A percentile compares a stretch with the other conserved stretches of the same genome.
Conservation (phyloP, 2,797 vertebrate species). For the Adelosebastes latens region DNA sequence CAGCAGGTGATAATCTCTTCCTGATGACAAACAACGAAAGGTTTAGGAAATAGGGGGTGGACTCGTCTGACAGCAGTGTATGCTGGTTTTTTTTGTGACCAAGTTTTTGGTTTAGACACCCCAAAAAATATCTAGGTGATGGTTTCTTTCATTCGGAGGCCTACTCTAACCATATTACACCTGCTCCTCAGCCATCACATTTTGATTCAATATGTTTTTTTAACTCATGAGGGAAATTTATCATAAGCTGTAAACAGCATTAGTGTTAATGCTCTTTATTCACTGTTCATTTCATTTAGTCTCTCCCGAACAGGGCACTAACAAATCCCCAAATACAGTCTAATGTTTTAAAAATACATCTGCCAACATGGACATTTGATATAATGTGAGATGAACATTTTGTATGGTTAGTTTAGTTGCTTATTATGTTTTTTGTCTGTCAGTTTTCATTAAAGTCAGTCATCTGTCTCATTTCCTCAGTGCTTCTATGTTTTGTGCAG, state of each 20-base stretch:
- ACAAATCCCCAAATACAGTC: not conserved
- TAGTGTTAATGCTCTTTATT: not conserved
- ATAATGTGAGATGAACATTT: not conserved
- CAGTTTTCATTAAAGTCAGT: not conserved
- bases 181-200: not conserved
- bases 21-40: not conserved
- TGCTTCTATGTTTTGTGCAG: not conserved
- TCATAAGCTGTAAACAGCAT: not conserved
- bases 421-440: not conserved
- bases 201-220: not conserved
- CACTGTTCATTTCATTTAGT: not conserved
- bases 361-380: not conserved
- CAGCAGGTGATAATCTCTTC: slow-evolving; percentile 52
- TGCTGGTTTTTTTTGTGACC: not conserved
- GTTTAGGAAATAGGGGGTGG: not conserved
- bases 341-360: not conserved
- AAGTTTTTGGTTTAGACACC: not conserved
- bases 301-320: not conserved
- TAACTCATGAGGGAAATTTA: not conserved
- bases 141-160: not conserved
- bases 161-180: not conserved
- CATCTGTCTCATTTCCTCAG: not conserved
- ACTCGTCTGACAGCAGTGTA: not conserved
- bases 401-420: not conserved
- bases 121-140: not conserved